Evolutionary conservation across 2,888 invertebrate genomes (phyloP).

Genomic region (Cephus sareptanus): DNA sequence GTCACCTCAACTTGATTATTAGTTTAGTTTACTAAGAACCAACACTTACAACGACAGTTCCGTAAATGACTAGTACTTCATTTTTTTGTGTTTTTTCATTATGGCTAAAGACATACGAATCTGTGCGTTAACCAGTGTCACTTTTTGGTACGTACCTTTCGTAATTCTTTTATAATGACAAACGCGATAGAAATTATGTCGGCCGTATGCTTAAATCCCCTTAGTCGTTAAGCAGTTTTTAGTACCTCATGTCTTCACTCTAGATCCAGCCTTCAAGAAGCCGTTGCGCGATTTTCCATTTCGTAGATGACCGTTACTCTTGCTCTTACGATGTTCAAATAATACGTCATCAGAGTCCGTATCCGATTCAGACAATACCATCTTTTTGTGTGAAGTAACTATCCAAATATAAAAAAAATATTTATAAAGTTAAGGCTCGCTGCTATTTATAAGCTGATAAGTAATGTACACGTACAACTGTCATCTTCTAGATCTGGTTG

Average conservation of each 20-base stretch:
- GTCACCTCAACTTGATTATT: neutral
- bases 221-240: neutral
- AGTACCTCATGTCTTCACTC: conserved; percentile 68
- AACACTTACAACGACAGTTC: conserved; percentile 35
- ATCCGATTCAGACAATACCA: conserved; percentile 80
- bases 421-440: conserved; percentile 8
- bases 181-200: neutral
- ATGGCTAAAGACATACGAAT: conserved; percentile 32
- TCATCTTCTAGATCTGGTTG: conserved; percentile 79
- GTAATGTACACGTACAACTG: conserved; percentile 69
- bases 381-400: conserved; percentile 70
- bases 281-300: conserved; percentile 68
- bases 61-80: conserved; percentile 41
- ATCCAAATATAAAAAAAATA: conserved; percentile 52
- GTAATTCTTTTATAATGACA: neutral
- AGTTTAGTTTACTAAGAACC: neutral
- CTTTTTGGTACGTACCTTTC: neutral
- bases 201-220: neutral
- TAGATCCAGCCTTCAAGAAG: conserved; percentile 67
- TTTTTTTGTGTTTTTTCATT: conserved; percentile 24
- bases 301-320: conserved; percentile 71
- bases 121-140: conserved; percentile 17
- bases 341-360: conserved; percentile 85
- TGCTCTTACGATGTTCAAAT: conserved; percentile 78
- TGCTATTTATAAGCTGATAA: neutral